Evolutionary conservation across 2,113 vertebrate genomes (phyloP).

Genomic region (Ailuropoda melanoleuca): DNA sequence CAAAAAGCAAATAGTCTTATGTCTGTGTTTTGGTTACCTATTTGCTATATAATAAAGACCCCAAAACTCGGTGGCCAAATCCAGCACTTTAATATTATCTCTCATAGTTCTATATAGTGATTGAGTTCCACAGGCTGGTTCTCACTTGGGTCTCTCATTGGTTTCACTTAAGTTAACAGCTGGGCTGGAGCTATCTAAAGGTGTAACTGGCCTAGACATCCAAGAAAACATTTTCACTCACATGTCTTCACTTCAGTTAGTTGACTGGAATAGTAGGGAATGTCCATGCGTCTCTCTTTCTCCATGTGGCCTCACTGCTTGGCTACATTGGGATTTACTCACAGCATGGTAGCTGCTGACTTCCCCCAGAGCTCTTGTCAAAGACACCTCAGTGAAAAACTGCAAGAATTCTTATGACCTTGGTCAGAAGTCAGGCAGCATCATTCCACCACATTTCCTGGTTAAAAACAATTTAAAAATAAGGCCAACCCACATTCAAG

Average conservation of each 20-base stretch:
- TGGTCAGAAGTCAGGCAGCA: not conserved
- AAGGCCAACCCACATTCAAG: not conserved
- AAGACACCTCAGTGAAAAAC: not conserved
- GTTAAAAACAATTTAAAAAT: not conserved
- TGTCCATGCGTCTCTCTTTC: not conserved
- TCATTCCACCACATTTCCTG: not conserved
- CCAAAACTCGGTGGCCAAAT: not conserved
- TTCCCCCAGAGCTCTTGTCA: not conserved
- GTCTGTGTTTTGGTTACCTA: not conserved
- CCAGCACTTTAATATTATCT: not conserved
- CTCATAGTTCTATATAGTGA: not conserved
- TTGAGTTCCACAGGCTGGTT: not conserved
- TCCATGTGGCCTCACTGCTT: not conserved
- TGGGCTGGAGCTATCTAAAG: not conserved
- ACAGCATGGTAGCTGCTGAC: not conserved
- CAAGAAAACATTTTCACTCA: not conserved
- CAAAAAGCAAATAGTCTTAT: not conserved
- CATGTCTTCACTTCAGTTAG: not conserved
- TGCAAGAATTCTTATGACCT: not conserved
- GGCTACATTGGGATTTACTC: not conserved
- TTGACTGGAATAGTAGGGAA: not conserved
- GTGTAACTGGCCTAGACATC: not conserved
- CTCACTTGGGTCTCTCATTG: not conserved
- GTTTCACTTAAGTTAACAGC: not conserved
- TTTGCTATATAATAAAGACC: not conserved